A percentile compares a stretch with the other conserved stretches of the same genome.
These are phyloP conservation scores for Chamaetylas fuelleborni DNA, from an alignment of 2,113 vertebrate species.

Conservation along the genomic window DNA sequence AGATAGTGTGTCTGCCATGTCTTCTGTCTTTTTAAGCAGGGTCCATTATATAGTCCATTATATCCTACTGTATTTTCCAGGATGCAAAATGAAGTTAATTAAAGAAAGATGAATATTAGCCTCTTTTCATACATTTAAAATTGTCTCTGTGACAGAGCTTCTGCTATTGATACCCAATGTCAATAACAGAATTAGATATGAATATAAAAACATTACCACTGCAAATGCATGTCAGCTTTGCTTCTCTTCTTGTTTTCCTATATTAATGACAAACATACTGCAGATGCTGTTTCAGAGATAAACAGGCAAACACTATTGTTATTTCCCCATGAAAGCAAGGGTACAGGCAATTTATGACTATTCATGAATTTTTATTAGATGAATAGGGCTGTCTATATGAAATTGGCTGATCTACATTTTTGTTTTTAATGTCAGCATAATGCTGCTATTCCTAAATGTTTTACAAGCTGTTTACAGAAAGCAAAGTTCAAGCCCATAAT, in stretches of 20 bases:
- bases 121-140: not conserved
- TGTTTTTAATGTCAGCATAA: constrained; percentile 33
- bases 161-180: not conserved
- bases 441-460: constrained; percentile 41
- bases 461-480: constrained; percentile 56
- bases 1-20: not conserved
- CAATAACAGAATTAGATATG: not conserved
- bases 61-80: not conserved
- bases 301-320: constrained; percentile 17
- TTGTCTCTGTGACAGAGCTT: not conserved
- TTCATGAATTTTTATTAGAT: constrained; percentile 55
- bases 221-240: constrained; percentile 1
- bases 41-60: not conserved
- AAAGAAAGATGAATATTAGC: not conserved
- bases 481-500: not conserved
- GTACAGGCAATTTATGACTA: constrained; percentile 40
- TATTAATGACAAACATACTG: constrained; percentile 33
- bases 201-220: not conserved
- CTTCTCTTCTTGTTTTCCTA: constrained; percentile 15
- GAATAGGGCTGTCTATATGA: constrained; percentile 48
- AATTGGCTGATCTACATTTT: constrained; percentile 40
- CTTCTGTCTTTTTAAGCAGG: not conserved
- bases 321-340: constrained; percentile 33
- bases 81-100: not conserved
- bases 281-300: constrained; percentile 36